Percentiles rank a stretch among this genome's conserved stretches.
Evolutionary conservation across 2,113 vertebrate genomes (phyloP).

Genomic region (Coracopsis vasa): DNA sequence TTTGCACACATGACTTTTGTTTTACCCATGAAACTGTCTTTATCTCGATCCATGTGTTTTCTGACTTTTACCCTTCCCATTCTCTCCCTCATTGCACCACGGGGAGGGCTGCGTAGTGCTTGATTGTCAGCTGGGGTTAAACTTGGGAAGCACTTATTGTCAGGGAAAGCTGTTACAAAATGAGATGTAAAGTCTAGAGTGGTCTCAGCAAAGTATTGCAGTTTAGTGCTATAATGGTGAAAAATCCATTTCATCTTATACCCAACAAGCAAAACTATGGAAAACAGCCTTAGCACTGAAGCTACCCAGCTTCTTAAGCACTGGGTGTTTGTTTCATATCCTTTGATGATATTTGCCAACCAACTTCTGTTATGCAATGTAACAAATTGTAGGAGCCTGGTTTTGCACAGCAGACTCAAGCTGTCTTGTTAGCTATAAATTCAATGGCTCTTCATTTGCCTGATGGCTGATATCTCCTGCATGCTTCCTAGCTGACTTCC

Average conservation of each 20-base stretch:
- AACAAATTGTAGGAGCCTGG: not conserved
- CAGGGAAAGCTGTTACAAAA: not conserved
- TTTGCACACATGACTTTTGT: not conserved
- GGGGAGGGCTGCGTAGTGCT: not conserved
- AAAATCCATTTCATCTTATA: not conserved
- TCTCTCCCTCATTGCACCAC: not conserved
- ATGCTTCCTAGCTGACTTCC: not conserved
- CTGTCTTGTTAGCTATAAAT: not conserved
- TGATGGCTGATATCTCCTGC: not conserved
- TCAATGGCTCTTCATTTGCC: not conserved
- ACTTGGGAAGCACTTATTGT: not conserved
- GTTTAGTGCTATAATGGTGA: not conserved
- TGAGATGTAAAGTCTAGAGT: not conserved
- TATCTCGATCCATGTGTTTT: fast-evolving
- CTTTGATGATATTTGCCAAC: not conserved
- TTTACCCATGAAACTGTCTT: not conserved
- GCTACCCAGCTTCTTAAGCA: not conserved
- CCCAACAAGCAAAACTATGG: not conserved
- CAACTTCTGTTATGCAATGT: not conserved
- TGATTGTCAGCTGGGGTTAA: not conserved
- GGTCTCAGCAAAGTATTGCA: not conserved
- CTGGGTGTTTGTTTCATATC: not conserved
- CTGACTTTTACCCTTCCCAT: not conserved
- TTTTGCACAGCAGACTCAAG: not conserved
- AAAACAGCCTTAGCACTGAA: not conserved